Evolutionary conservation across 2,888 invertebrate genomes (phyloP).

Genomic region (Aspidiotus destructor): DNA sequence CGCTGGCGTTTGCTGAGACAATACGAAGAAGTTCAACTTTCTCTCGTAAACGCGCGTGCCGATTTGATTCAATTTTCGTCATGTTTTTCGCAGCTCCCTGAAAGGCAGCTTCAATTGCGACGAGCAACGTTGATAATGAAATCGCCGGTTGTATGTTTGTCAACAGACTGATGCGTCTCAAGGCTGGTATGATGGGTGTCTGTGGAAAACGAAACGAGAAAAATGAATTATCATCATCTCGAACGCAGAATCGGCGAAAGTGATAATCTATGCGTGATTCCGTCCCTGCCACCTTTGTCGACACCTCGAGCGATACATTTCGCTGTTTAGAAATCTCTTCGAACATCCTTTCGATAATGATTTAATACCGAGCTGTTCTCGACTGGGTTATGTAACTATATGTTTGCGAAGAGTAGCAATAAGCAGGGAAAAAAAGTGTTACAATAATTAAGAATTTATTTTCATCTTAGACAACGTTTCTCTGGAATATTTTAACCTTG

Average conservation of each 20-base stretch:
- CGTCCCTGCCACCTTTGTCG: conserved; percentile 23
- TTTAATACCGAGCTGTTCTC: conserved; percentile 15
- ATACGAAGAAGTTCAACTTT: background rate
- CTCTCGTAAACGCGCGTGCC: too few relatives aligned
- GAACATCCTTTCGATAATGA: conserved; percentile 29
- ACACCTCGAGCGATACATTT: conserved; percentile 6
- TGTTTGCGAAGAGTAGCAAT: conserved; percentile 9
- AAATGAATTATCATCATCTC: background rate
- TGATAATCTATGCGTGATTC: conserved; percentile 30
- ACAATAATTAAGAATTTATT: too few relatives aligned
- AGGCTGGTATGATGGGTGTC: conserved; percentile 12
- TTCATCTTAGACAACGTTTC: too few relatives aligned
- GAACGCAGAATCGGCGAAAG: conserved; percentile 27
- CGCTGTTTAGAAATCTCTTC: conserved; percentile 28
- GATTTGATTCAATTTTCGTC: too few relatives aligned
- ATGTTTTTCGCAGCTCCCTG: too few relatives aligned
- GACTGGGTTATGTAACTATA: conserved; percentile 24
- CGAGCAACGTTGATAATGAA: conserved; percentile 18
- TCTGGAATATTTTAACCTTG: conserved; percentile 8
- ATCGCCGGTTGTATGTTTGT: conserved; percentile 9
- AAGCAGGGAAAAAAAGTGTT: too few relatives aligned
- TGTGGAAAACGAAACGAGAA: conserved; percentile 17
- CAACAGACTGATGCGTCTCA: conserved; percentile 12
- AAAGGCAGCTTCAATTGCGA: background rate
- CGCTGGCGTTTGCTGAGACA: background rate